phyloP scores from a whole-genome alignment of 2,113 vertebrate genomes.

The Tupaia chinensis region DNA sequence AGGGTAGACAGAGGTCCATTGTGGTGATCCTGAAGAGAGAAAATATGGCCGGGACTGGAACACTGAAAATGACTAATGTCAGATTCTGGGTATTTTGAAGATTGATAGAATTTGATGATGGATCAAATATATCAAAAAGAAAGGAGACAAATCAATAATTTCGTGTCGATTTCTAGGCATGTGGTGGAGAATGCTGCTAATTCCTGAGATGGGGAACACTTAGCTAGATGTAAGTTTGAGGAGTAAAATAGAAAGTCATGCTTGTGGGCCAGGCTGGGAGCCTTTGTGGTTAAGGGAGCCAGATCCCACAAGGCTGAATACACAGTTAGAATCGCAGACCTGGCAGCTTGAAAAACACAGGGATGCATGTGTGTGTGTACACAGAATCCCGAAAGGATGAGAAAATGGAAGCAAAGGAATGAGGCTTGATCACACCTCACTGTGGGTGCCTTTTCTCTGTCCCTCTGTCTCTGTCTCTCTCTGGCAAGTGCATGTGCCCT shows the following conservation, averaged over 20 bases:
- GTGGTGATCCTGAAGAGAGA: not conserved
- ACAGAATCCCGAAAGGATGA: no score
- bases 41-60: not conserved
- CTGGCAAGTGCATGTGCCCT: no score
- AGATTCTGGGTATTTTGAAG: constrained; percentile 8
- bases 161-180: constrained; percentile 13
- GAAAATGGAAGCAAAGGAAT: no score
- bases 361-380: no score
- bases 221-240: not conserved
- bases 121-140: constrained; percentile 4
- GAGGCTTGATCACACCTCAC: no score
- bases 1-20: not conserved
- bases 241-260: constrained; percentile 24
- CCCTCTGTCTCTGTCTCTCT: no score
- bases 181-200: not conserved
- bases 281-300: no score
- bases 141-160: constrained; percentile 26
- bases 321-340: no score
- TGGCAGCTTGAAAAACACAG: no score
- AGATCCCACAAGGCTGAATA: no score
- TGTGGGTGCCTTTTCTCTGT: no score
- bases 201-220: not conserved
- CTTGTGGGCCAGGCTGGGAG: no score
- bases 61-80: not conserved
- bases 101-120: not conserved